Base-by-base conservation (phyloP, 2,797 vertebrate species). In the Graptemys geographica region DNA sequence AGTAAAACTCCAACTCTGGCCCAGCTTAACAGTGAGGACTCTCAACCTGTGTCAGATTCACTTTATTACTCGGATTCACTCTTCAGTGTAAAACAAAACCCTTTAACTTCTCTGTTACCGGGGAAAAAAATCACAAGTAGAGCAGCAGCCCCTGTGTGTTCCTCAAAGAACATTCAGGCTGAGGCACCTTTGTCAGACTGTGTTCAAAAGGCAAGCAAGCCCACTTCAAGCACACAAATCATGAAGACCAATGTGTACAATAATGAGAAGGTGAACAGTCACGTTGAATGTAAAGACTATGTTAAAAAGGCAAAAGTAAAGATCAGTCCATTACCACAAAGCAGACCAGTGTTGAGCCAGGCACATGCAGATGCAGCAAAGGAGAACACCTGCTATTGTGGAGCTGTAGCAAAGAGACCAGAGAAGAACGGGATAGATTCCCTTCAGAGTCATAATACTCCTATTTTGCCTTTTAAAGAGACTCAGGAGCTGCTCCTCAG, bases 21-120 rank as follows among this genome's bases (percentile, higher is more conserved):
- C 85, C 99, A 99, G 96, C 99, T 99, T 89, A 99, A 99, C 97
- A 99, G 99, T 6, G 99, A 99, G 97, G 99, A 99, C 96, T 99
- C 99, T 1, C 99, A 99, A 85, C 99, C 99, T 33, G 99, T 99
- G 90, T 99, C 98, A 33, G 99, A 99, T 96, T 98, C 98, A 3
- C 98, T 99, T 79, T 99, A 99, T 98, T 99, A 99, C 93, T 98
- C 99, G 0, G 98, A 99, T 87, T 98, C 98, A 87, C 98, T 98
- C 97, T 98, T 98, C 83, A 98, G 98, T 80, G 98, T 98, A 92
- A 99, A 99, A 97, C 98, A 98, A 89, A 98, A 97, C 79, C 97
- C 98, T 95, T 96, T 98, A 93, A 98, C 98, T 92, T 97, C 96
- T 83, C 97, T 98, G 96, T 97, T 98, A 92, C 96, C 98, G 95